These are phyloP conservation scores for Abrostola tripartita DNA, from an alignment of 2,888 invertebrate genomes.

Conservation along the genomic window DNA sequence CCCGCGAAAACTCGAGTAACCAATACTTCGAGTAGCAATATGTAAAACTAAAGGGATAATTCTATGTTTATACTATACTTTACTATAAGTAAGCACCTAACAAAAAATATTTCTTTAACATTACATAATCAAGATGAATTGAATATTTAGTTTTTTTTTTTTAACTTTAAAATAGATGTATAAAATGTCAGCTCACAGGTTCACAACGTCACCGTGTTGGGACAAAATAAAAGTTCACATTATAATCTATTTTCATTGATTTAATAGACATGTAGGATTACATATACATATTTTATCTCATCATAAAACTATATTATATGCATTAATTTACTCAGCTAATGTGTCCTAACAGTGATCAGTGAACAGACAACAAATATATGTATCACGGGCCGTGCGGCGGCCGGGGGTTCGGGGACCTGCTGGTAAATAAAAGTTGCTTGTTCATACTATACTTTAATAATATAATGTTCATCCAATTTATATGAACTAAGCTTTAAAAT, in stretches of 20 bases:
- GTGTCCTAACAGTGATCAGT: conserved; percentile 85
- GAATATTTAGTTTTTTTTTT: too few relatives aligned
- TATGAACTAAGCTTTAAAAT: too few relatives aligned
- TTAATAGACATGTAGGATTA: conserved; percentile 89
- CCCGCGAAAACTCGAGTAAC: too few relatives aligned
- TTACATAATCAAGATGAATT: too few relatives aligned
- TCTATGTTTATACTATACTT: too few relatives aligned
- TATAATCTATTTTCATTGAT: conserved; percentile 86
- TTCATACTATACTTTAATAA: conserved; percentile 8
- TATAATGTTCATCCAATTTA: conserved; percentile 9
- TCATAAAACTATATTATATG: conserved; percentile 87
- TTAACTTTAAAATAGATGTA: too few relatives aligned
- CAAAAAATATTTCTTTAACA: too few relatives aligned
- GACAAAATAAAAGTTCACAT: conserved; percentile 67
- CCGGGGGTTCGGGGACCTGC: conserved; percentile 32
- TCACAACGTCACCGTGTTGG: too few relatives aligned
- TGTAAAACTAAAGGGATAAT: too few relatives aligned
- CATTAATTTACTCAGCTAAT: conserved; percentile 85
- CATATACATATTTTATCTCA: conserved; percentile 87
- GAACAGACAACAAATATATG: conserved; percentile 81
- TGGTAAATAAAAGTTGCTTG: neutral
- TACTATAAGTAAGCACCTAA: too few relatives aligned
- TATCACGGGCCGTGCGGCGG: conserved; percentile 40
- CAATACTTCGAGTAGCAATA: too few relatives aligned
- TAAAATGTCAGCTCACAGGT: too few relatives aligned